phyloP scores from a whole-genome alignment of 2,113 vertebrate genomes.

The Macrotus californicus region DNA sequence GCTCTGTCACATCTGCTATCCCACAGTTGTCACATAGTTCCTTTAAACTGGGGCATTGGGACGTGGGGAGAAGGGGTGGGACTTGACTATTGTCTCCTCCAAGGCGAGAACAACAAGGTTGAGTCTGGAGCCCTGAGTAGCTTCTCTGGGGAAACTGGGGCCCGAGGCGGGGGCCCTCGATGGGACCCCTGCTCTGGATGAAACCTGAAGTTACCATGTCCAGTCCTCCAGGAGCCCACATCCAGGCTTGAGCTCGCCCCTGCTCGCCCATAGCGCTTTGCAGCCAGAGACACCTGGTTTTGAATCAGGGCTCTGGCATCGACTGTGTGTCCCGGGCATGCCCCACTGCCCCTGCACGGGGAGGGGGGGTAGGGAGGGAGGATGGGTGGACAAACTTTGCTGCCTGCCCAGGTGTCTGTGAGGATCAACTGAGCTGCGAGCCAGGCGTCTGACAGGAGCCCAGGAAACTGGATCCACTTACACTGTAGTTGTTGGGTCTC shows the following conservation, averaged over 20 bases:
- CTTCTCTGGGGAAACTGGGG: not conserved
- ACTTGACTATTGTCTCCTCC: not conserved
- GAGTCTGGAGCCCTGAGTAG: not conserved
- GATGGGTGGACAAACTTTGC: not conserved
- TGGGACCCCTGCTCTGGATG: not conserved
- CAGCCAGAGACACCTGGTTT: not conserved
- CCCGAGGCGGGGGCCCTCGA: not conserved
- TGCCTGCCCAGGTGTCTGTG: not conserved
- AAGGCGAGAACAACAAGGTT: not conserved
- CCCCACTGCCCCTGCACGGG: not conserved
- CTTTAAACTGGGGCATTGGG: not conserved
- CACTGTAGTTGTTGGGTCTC: not conserved
- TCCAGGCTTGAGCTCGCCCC: not conserved
- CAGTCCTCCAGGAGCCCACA: not conserved
- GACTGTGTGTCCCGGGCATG: not conserved
- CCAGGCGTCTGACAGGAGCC: too few species aligned
- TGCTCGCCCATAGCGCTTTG: not conserved
- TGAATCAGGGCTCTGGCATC: not conserved
- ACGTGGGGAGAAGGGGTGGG: not conserved
- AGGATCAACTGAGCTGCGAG: not conserved
- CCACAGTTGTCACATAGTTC: not conserved
- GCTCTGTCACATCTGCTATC: not conserved
- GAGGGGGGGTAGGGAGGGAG: too few species aligned
- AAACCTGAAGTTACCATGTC: not conserved
- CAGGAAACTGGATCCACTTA: not conserved